Evolutionary conservation across 2,888 invertebrate genomes (phyloP), one percentile per base, ranked within the genome.

Genomic region (Prionchulus punctatus): DNA sequence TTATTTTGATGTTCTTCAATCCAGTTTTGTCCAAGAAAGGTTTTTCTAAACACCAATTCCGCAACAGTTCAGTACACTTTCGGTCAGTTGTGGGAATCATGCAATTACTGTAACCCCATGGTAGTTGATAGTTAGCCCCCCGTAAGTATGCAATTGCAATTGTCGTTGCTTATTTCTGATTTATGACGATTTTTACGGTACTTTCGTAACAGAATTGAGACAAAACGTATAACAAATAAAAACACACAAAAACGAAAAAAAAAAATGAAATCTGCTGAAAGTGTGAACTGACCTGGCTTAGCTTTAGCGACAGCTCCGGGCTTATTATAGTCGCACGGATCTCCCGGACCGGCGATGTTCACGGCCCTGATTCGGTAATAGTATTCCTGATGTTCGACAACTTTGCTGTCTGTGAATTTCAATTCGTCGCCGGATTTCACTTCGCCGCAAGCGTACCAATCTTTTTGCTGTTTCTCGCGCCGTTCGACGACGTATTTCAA

Each of bases 21-120:
- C 87, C 87, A 60, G 82, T 80, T 36, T 90, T 89, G 67, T 91
- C 81, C 67, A 99, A 87, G 74, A 82, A 90, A 15, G 96, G 96
- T 69, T 91, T 91, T 23, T 94, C 90, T 83, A 75, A n/a, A n/a
- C n/a, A n/a, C n/a, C n/a, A n/a, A n/a, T n/a, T n/a, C n/a, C n/a
- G n/a, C n/a, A n/a, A n/a, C n/a, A n/a, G n/a, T n/a, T n/a, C n/a
- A n/a, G n/a, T n/a, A n/a, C n/a, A n/a, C n/a, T n/a, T n/a, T n/a
- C n/a, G n/a, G n/a, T n/a, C n/a, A n/a, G n/a, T n/a, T n/a, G n/a
- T n/a, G n/a, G n/a, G n/a, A n/a, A n/a, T n/a, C n/a, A n/a, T n/a
- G n/a, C n/a, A n/a, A n/a, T n/a, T n/a, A n/a, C n/a, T n/a, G n/a
- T n/a, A n/a, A n/a, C n/a, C n/a, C n/a, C n/a, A n/a, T n/a, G n/a